Conservation (phyloP, 2,888 invertebrate species). For the Cheilosia soror region DNA sequence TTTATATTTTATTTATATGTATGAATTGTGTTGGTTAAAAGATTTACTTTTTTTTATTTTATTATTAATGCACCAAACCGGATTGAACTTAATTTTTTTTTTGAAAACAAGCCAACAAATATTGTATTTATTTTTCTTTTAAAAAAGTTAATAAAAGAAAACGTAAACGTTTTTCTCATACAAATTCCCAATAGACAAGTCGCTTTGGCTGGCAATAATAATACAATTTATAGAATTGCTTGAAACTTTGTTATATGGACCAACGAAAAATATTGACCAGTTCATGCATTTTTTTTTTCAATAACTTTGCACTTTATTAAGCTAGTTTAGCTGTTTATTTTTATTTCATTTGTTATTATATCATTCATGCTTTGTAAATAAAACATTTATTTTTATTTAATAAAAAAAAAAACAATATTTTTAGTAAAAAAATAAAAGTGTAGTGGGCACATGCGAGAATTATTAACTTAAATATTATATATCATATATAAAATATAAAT, state of each 20-base stretch:
- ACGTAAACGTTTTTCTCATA: neutral
- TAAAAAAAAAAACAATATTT: slow-evolving; percentile 18
- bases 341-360: neutral
- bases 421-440: slow-evolving; percentile 67
- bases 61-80: neutral
- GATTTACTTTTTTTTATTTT: neutral
- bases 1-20: neutral
- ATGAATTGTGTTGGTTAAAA: neutral
- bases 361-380: slow-evolving; percentile 67
- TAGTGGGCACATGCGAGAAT: slow-evolving; percentile 75
- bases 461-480: slow-evolving; percentile 32
- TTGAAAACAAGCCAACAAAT: neutral
- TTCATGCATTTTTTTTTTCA: slow-evolving; percentile 30
- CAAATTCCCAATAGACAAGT: neutral
- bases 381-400: slow-evolving; percentile 21
- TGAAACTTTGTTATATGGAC: slow-evolving; percentile 51
- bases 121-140: neutral
- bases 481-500: slow-evolving; percentile 26
- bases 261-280: slow-evolving; percentile 14
- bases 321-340: slow-evolving; percentile 20
- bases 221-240: slow-evolving; percentile 47
- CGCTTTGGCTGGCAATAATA: slow-evolving; percentile 57
- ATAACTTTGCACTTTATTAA: slow-evolving; percentile 42
- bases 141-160: neutral
- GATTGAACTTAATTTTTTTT: neutral